Evolutionary conservation across 2,113 vertebrate species (phyloP).

Genomic region (Lepus europaeus): DNA sequence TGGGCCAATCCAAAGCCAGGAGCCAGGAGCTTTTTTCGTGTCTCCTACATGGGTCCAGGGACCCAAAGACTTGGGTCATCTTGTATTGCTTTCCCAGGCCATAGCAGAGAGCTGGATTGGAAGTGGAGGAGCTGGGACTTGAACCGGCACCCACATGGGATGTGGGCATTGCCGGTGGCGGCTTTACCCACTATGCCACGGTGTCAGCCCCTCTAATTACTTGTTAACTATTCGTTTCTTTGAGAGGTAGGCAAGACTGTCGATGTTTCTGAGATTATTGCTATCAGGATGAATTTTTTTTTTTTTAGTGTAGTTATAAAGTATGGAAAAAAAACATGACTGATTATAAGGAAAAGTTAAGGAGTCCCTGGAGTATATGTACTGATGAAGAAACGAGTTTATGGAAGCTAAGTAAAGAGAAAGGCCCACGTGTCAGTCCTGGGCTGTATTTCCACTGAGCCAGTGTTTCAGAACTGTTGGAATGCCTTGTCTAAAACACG

Average conservation of each 20-base stretch:
- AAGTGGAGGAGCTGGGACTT: too few relatives aligned
- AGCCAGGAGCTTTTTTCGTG: too few relatives aligned
- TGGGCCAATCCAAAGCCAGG: too few relatives aligned
- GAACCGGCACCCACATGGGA: too few relatives aligned
- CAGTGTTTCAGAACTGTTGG: not conserved
- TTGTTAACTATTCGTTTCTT: not conserved
- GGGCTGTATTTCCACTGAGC: not conserved
- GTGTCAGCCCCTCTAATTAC: too few relatives aligned
- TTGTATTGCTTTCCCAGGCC: too few relatives aligned
- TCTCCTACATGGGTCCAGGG: too few relatives aligned
- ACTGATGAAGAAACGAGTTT: not conserved
- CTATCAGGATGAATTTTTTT: not conserved
- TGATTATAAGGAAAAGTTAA: not conserved
- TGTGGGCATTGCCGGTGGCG: too few relatives aligned
- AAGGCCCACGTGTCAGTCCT: not conserved
- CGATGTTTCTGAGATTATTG: not conserved
- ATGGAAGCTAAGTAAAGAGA: rapidly evolving
- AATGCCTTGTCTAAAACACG: not conserved
- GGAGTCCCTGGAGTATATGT: not conserved
- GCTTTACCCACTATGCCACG: too few relatives aligned
- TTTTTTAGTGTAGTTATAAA: not conserved
- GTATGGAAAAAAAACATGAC: too few relatives aligned
- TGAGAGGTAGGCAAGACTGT: not conserved
- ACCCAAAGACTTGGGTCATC: too few relatives aligned
- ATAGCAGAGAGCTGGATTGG: too few relatives aligned